Conservation (phyloP, 1,140 invertebrate species). For the Saxidomus purpurata region DNA sequence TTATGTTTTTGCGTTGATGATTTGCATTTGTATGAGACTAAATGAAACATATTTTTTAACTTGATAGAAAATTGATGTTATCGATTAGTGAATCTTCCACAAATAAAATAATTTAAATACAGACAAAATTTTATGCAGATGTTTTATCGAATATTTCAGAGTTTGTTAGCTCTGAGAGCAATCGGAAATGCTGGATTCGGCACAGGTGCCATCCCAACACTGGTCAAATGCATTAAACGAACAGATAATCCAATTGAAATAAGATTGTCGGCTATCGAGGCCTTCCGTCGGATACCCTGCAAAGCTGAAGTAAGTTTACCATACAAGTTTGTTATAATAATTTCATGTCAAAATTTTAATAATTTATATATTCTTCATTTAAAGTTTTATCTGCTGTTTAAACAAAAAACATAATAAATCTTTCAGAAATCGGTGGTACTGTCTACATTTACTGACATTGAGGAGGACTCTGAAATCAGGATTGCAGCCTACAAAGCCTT, state of each 20-base stretch:
- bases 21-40: too few relatives aligned
- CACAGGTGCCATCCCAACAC: slow-evolving; percentile 88
- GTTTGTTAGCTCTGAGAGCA: slow-evolving; percentile 90
- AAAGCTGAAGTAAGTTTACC: slow-evolving; percentile 88
- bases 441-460: slow-evolving; percentile 91
- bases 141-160: too few relatives aligned
- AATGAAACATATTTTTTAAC: too few relatives aligned
- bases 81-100: too few relatives aligned
- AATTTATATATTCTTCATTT: too few relatives aligned
- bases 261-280: slow-evolving; percentile 92
- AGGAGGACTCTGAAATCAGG: slow-evolving; percentile 93
- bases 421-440: slow-evolving; percentile 84
- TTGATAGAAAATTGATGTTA: too few relatives aligned
- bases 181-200: slow-evolving; percentile 95
- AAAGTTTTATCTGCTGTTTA: neutral
- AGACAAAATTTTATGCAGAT: too few relatives aligned
- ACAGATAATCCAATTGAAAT: slow-evolving; percentile 91
- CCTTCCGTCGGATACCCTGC: slow-evolving; percentile 91
- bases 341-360: too few relatives aligned
- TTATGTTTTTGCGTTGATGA: too few relatives aligned
- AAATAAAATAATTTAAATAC: too few relatives aligned
- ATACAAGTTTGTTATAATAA: too few relatives aligned
- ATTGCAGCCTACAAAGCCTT: slow-evolving; percentile 95
- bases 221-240: slow-evolving; percentile 90
- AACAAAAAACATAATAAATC: slow-evolving; percentile 5